Percentiles rank a stretch among this genome's conserved stretches.
phyloP scores from a whole-genome alignment of 2,113 vertebrate species.

The Engystomops pustulosus region DNA sequence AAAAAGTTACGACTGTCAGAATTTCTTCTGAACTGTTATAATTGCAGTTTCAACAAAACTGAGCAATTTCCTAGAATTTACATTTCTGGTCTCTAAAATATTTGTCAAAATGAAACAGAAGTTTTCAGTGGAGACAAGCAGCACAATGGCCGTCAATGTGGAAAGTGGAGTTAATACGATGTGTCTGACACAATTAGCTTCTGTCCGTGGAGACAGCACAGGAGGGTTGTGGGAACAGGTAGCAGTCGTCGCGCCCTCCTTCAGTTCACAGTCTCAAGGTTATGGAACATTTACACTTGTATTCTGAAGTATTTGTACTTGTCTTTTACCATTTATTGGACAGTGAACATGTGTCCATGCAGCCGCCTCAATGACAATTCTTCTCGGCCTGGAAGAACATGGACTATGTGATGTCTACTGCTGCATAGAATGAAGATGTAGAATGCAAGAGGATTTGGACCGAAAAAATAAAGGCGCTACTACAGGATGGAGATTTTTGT shows the following conservation, averaged over 20 bases:
- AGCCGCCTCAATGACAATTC: neutral
- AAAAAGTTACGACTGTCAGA: too few species aligned
- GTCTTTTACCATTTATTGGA: conserved; percentile 16
- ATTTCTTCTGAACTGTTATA: too few species aligned
- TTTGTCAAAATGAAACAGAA: neutral
- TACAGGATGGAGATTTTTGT: too few species aligned
- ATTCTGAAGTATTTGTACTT: neutral
- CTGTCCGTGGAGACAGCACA: conserved; percentile 2
- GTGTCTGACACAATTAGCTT: conserved; percentile 2
- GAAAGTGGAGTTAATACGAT: neutral
- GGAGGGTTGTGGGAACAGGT: conserved; percentile 1
- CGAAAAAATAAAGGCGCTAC: too few species aligned
- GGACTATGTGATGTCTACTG: neutral
- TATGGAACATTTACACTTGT: neutral
- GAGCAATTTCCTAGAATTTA: neutral
- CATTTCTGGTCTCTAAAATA: neutral
- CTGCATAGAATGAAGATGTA: too few species aligned
- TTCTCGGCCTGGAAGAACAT: neutral
- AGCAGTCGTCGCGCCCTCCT: neutral
- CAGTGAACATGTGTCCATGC: neutral
- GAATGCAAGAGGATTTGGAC: too few species aligned
- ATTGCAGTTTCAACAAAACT: too few species aligned
- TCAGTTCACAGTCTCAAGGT: conserved; percentile 8
- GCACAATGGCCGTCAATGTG: neutral
- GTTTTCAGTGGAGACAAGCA: too few species aligned